Conservation (phyloP, 37 sponge, comb jelly and placozoan species). For the Hormiphora californensis region DNA sequence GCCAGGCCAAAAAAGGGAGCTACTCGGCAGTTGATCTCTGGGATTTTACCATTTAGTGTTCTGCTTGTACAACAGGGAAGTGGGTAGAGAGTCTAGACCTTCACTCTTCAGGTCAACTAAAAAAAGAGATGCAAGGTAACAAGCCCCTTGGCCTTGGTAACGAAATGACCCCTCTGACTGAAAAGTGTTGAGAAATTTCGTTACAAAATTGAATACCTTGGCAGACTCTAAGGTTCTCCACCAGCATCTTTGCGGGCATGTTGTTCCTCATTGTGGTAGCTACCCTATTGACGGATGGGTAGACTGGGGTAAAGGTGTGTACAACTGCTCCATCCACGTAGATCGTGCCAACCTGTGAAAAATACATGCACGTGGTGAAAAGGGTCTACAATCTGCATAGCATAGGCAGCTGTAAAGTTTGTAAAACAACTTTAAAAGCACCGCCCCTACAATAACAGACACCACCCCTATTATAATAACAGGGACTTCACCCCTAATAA, state of each 20-base stretch:
- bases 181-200: no score
- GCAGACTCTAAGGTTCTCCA: neutral
- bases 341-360: neutral
- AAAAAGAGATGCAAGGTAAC: no score
- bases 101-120: no score
- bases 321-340: neutral
- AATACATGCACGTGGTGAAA: no score
- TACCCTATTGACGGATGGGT: neutral
- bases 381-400: neutral
- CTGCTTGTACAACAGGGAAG: no score
- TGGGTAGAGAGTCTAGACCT: no score
- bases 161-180: no score
- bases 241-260: neutral
- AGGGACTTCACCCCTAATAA: neutral
- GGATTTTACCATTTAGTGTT: neutral
- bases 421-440: neutral
- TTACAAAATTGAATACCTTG: neutral
- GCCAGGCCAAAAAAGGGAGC: no score
- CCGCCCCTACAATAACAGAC: neutral
- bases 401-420: neutral
- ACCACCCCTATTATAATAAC: neutral
- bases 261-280: constrained; percentile 5
- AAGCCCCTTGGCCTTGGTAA: no score
- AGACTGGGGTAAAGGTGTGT: neutral
- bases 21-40: neutral